Percentiles rank a stretch among this genome's conserved stretches.
Evolutionary conservation across 2,888 invertebrate species (phyloP).

Genomic region (Oligia strigilis): DNA sequence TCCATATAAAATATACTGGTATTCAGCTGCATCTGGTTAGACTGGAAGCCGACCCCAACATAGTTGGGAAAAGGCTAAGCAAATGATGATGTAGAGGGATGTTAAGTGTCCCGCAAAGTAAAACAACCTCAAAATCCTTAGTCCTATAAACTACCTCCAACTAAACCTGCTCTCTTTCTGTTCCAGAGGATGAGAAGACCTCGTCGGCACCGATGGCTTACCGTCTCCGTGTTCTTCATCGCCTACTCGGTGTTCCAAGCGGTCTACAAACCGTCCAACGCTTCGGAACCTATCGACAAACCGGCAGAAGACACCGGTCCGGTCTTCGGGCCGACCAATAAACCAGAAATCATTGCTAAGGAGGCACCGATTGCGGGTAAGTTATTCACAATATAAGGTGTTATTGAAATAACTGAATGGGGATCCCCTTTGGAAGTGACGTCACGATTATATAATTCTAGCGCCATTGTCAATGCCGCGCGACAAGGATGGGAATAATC

Average conservation of each 20-base stretch:
- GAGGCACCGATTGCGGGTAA: slow-evolving; percentile 62
- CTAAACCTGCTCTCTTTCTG: not conserved
- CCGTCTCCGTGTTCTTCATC: slow-evolving; percentile 92
- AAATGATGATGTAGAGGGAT: too few species aligned
- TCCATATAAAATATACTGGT: too few species aligned
- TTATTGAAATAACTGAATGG: not conserved
- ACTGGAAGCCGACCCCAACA: too few species aligned
- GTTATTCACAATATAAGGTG: not conserved
- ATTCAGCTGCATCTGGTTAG: too few species aligned
- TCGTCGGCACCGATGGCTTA: slow-evolving; percentile 92
- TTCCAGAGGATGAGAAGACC: slow-evolving; percentile 91
- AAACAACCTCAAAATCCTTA: not conserved
- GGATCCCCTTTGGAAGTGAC: too few species aligned
- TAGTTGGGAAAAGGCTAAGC: too few species aligned
- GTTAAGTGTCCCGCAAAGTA: too few species aligned
- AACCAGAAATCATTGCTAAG: slow-evolving; percentile 50
- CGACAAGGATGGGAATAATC: too few species aligned
- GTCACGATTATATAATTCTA: too few species aligned
- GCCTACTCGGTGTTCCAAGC: slow-evolving; percentile 92
- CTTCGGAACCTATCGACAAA: slow-evolving; percentile 67
- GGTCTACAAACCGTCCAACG: slow-evolving; percentile 77
- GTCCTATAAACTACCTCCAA: not conserved
- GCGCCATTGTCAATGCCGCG: too few species aligned
- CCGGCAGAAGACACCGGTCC: slow-evolving; percentile 32
- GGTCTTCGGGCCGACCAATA: slow-evolving; percentile 7